Conservation (phyloP, 2,113 vertebrate genomes). For the Neogale vison region DNA sequence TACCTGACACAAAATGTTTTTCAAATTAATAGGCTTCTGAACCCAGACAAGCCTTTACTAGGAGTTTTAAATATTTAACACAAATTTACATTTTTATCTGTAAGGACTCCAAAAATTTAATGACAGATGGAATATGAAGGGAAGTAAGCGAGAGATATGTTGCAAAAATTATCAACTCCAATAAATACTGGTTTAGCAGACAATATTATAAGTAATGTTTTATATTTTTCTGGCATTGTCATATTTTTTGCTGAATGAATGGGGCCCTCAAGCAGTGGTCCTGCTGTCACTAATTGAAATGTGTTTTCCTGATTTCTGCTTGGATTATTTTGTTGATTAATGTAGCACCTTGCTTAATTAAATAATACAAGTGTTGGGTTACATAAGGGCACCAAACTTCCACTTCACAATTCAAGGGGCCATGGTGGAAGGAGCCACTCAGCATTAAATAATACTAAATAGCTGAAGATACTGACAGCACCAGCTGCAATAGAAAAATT, state of each 20-base stretch:
- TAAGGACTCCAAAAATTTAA: background rate
- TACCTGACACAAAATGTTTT: background rate
- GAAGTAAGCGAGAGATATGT: constrained; percentile 19
- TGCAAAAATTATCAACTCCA: background rate
- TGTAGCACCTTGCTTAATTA: constrained; percentile 74
- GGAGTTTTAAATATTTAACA: background rate
- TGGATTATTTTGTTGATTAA: constrained; percentile 62
- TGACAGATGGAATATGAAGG: background rate
- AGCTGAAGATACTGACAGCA: background rate
- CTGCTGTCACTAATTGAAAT: constrained; percentile 57
- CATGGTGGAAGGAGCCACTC: background rate
- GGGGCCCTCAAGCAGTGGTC: constrained; percentile 41
- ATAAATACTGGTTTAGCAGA: constrained; percentile 56
- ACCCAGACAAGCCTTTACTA: background rate
- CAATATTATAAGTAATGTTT: constrained; percentile 2
- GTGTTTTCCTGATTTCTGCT: constrained; percentile 46
- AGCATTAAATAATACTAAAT: background rate
- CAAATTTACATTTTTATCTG: background rate
- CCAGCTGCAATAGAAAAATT: background rate
- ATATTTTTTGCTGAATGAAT: constrained; percentile 29
- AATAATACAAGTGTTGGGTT: constrained; percentile 74
- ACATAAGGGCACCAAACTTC: constrained; percentile 54
- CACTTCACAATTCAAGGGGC: constrained; percentile 55
- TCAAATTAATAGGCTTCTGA: background rate
- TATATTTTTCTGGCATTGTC: constrained; percentile 48